Conservation (phyloP, 2,797 vertebrate genomes). For the Liasis olivaceus region DNA sequence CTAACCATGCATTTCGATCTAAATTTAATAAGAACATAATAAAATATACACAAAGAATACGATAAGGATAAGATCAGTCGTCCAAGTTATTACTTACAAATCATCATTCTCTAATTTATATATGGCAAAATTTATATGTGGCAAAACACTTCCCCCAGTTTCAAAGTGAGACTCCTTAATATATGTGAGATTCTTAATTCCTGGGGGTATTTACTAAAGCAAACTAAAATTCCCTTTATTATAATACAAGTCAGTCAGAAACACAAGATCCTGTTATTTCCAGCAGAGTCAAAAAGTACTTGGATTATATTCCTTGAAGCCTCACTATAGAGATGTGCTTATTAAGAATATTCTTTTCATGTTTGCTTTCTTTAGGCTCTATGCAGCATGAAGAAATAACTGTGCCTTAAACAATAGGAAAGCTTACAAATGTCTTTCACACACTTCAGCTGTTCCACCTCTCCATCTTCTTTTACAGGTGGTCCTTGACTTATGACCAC, state of each 20-base stretch:
- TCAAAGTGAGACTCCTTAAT: background rate
- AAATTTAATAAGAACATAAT: background rate
- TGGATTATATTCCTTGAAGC: background rate
- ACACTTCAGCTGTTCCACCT: too few relatives aligned
- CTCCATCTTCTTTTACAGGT: background rate
- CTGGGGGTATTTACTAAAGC: background rate
- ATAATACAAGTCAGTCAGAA: background rate
- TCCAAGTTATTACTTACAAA: background rate
- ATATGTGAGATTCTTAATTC: background rate
- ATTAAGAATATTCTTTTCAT: slow-evolving; percentile 1
- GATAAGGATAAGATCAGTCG: background rate
- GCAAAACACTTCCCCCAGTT: background rate
- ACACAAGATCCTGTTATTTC: background rate
- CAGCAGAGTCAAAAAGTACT: background rate
- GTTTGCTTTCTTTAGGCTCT: background rate
- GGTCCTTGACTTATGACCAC: too few relatives aligned
- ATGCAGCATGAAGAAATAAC: background rate
- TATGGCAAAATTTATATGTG: background rate
- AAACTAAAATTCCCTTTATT: background rate
- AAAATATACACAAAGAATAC: background rate
- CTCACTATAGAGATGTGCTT: background rate
- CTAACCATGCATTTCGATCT: background rate
- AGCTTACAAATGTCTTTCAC: background rate
- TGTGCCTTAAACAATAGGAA: background rate
- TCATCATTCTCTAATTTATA: background rate